A percentile compares a stretch with the other conserved stretches of the same genome.
phyloP scores from a whole-genome alignment of 1,140 invertebrate species.

The fruit fly (Drosophila melanogaster) region Release_6_plus_ISO1_MT NT_033777.3:12996501-12997000 shows the following conservation, averaged over 20 bases:
- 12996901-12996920: conserved; percentile 24
- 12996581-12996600: conserved; percentile 88
- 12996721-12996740: conserved; percentile 87
- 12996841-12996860: conserved; percentile 39
- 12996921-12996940: conserved; percentile 89
- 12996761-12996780: conserved; percentile 88
- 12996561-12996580: conserved; percentile 92
- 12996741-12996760: conserved; percentile 88
- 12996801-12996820: conserved; percentile 83
- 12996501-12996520: conserved; percentile 90
- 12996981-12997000: conserved; percentile 90
- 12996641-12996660: background rate
- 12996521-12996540: conserved; percentile 88
- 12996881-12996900: conserved; percentile 38
- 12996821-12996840: conserved; percentile 80
- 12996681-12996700: conserved; percentile 88
- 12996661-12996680: conserved; percentile 50
- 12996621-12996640: conserved; percentile 75
- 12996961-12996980: conserved; percentile 89
- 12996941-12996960: conserved; percentile 89
- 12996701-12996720: conserved; percentile 87
- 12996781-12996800: conserved; percentile 84
- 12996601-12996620: conserved; percentile 89
- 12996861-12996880: conserved; percentile 5
- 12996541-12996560: conserved; percentile 92